These are phyloP conservation scores for Cephus nigrinus DNA, from an alignment of 2,888 invertebrate genomes.

Conservation along the genomic window DNA sequence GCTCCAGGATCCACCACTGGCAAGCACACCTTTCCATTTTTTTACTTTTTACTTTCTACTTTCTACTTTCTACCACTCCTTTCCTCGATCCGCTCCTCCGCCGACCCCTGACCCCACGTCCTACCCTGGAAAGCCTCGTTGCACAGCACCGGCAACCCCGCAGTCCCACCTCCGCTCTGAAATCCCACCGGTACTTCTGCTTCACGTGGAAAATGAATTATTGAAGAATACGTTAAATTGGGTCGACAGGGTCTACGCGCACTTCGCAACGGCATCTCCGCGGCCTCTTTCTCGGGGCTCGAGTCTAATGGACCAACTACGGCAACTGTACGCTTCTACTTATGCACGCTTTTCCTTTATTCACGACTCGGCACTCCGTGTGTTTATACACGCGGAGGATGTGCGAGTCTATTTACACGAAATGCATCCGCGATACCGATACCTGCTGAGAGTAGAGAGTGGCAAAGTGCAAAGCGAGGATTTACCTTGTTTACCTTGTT, in stretches of 20 bases:
- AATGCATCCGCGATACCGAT: neutral
- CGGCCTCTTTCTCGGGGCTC: neutral
- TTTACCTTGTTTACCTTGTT: neutral
- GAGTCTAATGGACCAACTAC: neutral
- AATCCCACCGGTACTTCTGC: neutral
- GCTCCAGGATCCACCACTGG: neutral
- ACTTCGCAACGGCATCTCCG: conserved; percentile 1
- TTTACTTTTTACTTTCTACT: too few species aligned
- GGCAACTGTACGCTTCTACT: neutral
- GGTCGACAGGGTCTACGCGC: conserved; percentile 14
- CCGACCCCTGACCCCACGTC: neutral
- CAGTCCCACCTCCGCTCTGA: neutral
- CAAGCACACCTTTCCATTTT: neutral
- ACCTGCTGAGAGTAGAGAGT: neutral
- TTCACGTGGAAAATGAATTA: conserved; percentile 38
- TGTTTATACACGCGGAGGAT: too few species aligned
- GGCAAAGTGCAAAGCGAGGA: neutral
- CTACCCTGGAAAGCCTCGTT: neutral
- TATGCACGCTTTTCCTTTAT: neutral
- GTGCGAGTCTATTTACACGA: neutral
- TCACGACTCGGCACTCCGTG: neutral
- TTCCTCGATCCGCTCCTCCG: conserved; percentile 18
- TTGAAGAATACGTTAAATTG: conserved; percentile 44
- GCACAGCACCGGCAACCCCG: conserved; percentile 16
- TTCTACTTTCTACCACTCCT: neutral